These are phyloP conservation scores for Antedon mediterranea DNA, from an alignment of 53 echinoderm and acorn worm genomes.

Conservation along the genomic window DNA sequence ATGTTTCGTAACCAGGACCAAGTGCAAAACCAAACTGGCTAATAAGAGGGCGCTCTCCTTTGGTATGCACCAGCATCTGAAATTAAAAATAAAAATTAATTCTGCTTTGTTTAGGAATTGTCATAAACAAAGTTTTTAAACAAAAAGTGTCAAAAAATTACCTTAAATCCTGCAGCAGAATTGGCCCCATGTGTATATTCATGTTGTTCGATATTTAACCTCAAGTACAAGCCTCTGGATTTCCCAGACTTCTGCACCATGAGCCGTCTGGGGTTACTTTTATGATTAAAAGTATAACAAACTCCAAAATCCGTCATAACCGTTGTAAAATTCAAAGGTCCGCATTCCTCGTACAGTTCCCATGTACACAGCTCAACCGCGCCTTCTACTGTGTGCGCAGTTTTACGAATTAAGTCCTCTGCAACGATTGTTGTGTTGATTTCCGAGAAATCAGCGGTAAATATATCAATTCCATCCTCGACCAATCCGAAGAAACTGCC, in stretches of 20 bases:
- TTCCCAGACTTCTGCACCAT: constrained; percentile 38
- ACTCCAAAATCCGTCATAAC: constrained; percentile 51
- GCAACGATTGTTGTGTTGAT: not conserved
- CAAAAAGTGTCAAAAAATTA: too few relatives aligned
- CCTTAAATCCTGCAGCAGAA: constrained; percentile 56
- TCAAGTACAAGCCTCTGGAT: constrained; percentile 32
- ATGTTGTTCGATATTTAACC: constrained; percentile 40
- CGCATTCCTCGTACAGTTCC: constrained; percentile 18
- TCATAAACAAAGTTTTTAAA: too few relatives aligned
- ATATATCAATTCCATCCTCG: not conserved
- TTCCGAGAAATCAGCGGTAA: not conserved
- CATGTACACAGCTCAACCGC: constrained; percentile 13
- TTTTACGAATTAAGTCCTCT: not conserved
- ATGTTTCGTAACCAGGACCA: not conserved
- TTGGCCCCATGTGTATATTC: constrained; percentile 42
- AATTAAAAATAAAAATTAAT: too few relatives aligned
- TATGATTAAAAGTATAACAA: not conserved
- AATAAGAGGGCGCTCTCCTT: not conserved
- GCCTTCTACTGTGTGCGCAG: not conserved
- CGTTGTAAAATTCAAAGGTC: constrained; percentile 29
- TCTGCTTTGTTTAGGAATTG: too few relatives aligned
- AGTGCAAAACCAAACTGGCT: not conserved
- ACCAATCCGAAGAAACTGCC: not conserved
- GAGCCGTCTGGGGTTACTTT: not conserved
- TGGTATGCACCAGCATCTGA: not conserved